Evolutionary conservation across 2,113 vertebrate species (phyloP).

Genomic region (Oreotrochilus melanogaster): DNA sequence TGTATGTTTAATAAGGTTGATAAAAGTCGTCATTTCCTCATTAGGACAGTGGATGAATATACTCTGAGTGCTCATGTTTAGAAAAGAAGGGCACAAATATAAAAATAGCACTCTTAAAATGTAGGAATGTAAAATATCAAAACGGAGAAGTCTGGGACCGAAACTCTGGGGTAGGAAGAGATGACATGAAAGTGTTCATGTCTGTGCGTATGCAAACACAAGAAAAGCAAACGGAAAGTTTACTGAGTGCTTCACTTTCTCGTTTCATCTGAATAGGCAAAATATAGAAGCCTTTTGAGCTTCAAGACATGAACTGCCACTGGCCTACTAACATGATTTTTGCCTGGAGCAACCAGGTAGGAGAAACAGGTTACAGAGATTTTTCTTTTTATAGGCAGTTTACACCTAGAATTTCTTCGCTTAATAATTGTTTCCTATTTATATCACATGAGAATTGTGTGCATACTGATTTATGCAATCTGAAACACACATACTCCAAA

Average conservation of each 20-base stretch:
- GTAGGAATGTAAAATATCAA: conserved; percentile 75
- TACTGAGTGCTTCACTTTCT: conserved; percentile 50
- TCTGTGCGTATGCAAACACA: neutral
- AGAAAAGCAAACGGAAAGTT: conserved; percentile 32
- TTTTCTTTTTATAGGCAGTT: conserved; percentile 34
- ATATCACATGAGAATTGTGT: conserved; percentile 45
- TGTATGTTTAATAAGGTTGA: conserved; percentile 86
- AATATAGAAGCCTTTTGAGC: conserved; percentile 68
- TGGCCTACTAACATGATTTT: conserved; percentile 60
- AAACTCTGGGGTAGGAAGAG: conserved; percentile 22
- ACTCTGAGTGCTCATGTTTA: conserved; percentile 44
- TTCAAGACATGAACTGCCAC: conserved; percentile 11
- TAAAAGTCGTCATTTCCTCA: conserved; percentile 86
- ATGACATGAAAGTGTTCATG: neutral
- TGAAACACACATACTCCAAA: neutral
- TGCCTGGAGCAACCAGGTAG: conserved; percentile 23
- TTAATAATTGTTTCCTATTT: conserved; percentile 17
- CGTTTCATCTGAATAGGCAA: conserved; percentile 51
- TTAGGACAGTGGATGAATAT: conserved; percentile 79
- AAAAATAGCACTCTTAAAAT: conserved; percentile 75
- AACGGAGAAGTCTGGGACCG: conserved; percentile 26
- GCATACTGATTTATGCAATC: neutral
- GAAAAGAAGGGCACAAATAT: conserved; percentile 77
- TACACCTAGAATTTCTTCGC: neutral
- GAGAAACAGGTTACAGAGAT: conserved; percentile 20